Conservation (phyloP, 2,113 vertebrate species). For the Nothocercus julius region DNA sequence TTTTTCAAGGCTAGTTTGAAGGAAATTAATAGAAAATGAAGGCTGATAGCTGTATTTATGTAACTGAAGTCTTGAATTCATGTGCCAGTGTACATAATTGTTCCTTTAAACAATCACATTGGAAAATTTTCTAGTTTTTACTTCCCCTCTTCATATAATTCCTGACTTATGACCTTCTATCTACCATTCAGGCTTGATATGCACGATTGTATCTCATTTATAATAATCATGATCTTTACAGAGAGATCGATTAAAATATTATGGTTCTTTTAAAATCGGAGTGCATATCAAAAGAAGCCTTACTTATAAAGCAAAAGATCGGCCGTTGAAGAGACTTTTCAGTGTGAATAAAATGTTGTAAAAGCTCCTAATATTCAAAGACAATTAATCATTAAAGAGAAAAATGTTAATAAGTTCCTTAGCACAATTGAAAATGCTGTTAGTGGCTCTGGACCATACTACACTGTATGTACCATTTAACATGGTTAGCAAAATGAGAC, state of each 20-base stretch:
- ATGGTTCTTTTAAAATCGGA: constrained; percentile 45
- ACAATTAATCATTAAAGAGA: constrained; percentile 64
- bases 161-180: constrained; percentile 52
- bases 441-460: background rate
- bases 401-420: constrained; percentile 53
- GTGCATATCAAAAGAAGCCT: constrained; percentile 47
- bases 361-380: constrained; percentile 61
- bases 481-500: background rate
- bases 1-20: constrained; percentile 53
- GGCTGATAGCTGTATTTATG: constrained; percentile 39
- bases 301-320: constrained; percentile 19
- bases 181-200: constrained; percentile 54
- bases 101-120: constrained; percentile 61
- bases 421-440: constrained; percentile 43
- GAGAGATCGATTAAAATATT: constrained; percentile 66
- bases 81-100: constrained; percentile 44
- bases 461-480: background rate
- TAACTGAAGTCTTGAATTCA: constrained; percentile 60
- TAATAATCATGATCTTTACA: constrained; percentile 43
- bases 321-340: background rate
- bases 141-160: constrained; percentile 34
- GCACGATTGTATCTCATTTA: constrained; percentile 51
- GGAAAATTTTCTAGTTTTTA: constrained; percentile 58
- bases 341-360: constrained; percentile 38
- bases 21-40: constrained; percentile 68